Conservation (phyloP, 1,140 invertebrate species). For the Drosophila bifasciata region DNA sequence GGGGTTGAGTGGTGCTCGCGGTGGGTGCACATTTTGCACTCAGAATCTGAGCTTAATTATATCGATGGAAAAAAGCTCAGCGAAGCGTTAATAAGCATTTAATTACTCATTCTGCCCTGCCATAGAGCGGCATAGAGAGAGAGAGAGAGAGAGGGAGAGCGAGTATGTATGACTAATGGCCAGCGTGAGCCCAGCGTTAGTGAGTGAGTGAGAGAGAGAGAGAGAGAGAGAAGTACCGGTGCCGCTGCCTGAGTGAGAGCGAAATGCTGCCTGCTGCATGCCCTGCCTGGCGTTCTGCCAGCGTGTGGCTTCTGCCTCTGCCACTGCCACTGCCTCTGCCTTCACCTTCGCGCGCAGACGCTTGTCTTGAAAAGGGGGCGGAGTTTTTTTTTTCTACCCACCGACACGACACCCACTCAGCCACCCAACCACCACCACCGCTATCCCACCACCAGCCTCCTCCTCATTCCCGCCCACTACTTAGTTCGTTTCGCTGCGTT, state of each 20-base stretch:
- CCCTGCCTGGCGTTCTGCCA: slow-evolving; percentile 55
- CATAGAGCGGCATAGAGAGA: slow-evolving; percentile 20
- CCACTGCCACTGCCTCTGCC: slow-evolving; percentile 24
- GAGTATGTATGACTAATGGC: not conserved
- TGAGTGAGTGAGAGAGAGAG: slow-evolving; percentile 11
- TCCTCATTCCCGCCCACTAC: slow-evolving; percentile 32
- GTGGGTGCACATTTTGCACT: slow-evolving; percentile 56
- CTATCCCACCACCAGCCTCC: not conserved
- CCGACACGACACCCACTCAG: slow-evolving; percentile 41
- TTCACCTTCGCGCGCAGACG: slow-evolving; percentile 77
- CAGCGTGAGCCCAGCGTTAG: slow-evolving; percentile 1
- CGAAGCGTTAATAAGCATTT: slow-evolving; percentile 82
- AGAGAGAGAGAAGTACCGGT: slow-evolving; percentile 2
- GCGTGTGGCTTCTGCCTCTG: slow-evolving; percentile 59
- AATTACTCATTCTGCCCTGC: slow-evolving; percentile 67
- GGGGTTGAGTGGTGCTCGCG: slow-evolving; percentile 13
- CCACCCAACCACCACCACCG: not conserved
- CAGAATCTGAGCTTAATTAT: slow-evolving; percentile 75
- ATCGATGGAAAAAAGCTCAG: slow-evolving; percentile 73
- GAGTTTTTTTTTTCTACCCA: slow-evolving; percentile 80
- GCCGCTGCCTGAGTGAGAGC: slow-evolving; percentile 37
- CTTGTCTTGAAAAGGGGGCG: slow-evolving; percentile 83
- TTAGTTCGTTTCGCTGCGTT: slow-evolving; percentile 61
- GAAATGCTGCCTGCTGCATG: slow-evolving; percentile 14
- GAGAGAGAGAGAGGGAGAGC: slow-evolving; percentile 12